Percentiles rank a stretch among this genome's conserved stretches.
Evolutionary conservation across 1,140 invertebrate species (phyloP).

Genomic region (Rhopalosiphum padi): DNA sequence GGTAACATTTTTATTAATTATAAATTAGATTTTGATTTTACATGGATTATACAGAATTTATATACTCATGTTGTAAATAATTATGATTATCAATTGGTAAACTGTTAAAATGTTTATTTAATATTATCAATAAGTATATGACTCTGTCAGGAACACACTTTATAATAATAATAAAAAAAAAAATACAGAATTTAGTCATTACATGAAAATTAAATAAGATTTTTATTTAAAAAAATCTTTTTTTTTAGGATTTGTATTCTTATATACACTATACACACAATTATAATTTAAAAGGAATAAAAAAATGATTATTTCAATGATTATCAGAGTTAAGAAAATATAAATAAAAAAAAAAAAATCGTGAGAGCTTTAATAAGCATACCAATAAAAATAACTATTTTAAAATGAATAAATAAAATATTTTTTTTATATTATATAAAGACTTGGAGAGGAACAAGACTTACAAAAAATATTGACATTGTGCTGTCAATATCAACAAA

Average conservation of each 20-base stretch:
- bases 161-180: too few species aligned
- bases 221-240: slow-evolving; percentile 65
- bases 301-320: slow-evolving; percentile 80
- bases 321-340: slow-evolving; percentile 70
- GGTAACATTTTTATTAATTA: slow-evolving; percentile 96
- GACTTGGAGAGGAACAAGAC: slow-evolving; percentile 71
- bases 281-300: slow-evolving; percentile 73
- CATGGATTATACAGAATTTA: slow-evolving; percentile 75
- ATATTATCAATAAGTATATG: too few species aligned
- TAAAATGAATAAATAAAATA: too few species aligned
- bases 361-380: too few species aligned
- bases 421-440: slow-evolving; percentile 62
- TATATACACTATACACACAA: slow-evolving; percentile 75
- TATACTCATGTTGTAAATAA: too few species aligned
- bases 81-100: too few species aligned
- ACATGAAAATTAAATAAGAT: slow-evolving; percentile 75
- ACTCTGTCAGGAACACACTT: too few species aligned
- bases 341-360: too few species aligned
- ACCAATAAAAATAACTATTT: not conserved
- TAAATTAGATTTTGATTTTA: slow-evolving; percentile 87
- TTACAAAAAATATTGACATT: slow-evolving; percentile 76
- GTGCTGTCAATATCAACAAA: slow-evolving; percentile 83
- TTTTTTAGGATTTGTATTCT: slow-evolving; percentile 71
- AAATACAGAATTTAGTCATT: slow-evolving; percentile 82
- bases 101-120: too few species aligned